A percentile compares a stretch with the other conserved stretches of the same genome.
These are phyloP conservation scores for Nomada fucata DNA, from an alignment of 2,888 invertebrate genomes.

Conservation along the genomic window DNA sequence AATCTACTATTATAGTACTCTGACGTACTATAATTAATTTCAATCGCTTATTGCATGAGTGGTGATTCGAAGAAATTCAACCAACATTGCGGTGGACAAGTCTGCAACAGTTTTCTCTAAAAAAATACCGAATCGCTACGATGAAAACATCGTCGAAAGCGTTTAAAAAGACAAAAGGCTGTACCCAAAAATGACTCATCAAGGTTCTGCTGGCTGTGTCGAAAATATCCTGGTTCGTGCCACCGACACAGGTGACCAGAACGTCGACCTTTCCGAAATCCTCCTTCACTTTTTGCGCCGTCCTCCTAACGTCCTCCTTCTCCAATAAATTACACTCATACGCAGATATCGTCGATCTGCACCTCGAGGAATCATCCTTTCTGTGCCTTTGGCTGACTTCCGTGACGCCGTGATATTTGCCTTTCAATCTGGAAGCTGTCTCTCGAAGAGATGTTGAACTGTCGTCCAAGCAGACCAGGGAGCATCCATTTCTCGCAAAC, in stretches of 20 bases:
- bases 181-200: constrained; percentile 82
- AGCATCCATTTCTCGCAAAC: constrained; percentile 77
- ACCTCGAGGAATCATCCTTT: constrained; percentile 56
- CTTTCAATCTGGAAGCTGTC: constrained; percentile 60
- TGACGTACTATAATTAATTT: too few relatives aligned
- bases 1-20: too few relatives aligned
- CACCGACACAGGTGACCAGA: constrained; percentile 78
- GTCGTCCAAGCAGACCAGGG: constrained; percentile 78
- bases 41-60: too few relatives aligned
- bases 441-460: constrained; percentile 65
- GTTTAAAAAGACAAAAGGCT: background rate
- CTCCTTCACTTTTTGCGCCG: constrained; percentile 75
- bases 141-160: background rate
- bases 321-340: constrained; percentile 77
- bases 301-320: constrained; percentile 71
- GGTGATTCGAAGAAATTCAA: too few relatives aligned
- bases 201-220: constrained; percentile 77
- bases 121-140: background rate
- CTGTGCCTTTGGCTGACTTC: constrained; percentile 64
- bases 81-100: too few relatives aligned
- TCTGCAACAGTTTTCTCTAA: background rate
- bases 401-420: constrained; percentile 61
- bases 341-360: constrained; percentile 57
- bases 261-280: constrained; percentile 78
- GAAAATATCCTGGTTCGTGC: constrained; percentile 73